These are phyloP conservation scores for Leptestheria dahalacensis DNA, from an alignment of 1,140 invertebrate genomes.

Conservation along the genomic window DNA sequence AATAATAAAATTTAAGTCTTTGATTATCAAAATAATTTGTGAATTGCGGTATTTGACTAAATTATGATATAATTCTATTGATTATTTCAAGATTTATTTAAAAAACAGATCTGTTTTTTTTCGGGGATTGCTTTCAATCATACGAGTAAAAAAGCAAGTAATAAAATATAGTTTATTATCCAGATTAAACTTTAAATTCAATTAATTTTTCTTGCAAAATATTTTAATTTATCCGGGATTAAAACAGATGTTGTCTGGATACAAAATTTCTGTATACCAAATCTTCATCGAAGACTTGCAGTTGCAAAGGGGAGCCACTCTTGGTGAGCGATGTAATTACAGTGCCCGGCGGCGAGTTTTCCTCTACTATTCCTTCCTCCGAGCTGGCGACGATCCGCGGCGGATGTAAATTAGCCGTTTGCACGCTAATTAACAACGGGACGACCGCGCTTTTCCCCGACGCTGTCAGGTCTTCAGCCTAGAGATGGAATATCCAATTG, in stretches of 20 bases:
- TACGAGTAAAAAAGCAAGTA: no score
- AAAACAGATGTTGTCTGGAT: neutral
- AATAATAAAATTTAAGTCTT: no score
- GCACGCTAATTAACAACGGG: conserved; percentile 60
- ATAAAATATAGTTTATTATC: no score
- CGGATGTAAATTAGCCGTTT: conserved; percentile 68
- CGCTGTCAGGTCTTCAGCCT: conserved; percentile 68
- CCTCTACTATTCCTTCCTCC: conserved; percentile 60
- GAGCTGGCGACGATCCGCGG: conserved; percentile 55
- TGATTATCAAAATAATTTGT: no score
- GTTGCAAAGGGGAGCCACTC: conserved; percentile 44
- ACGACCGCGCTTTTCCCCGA: conserved; percentile 59
- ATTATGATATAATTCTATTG: no score
- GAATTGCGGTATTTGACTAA: no score
- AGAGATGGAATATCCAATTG: no score
- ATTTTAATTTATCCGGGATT: no score
- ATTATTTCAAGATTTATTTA: no score
- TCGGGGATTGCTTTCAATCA: no score
- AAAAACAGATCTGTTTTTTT: no score
- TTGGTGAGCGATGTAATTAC: conserved; percentile 45
- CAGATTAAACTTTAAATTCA: conserved; percentile 6
- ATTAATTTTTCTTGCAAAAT: no score
- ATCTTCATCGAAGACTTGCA: conserved; percentile 64
- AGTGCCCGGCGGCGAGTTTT: conserved; percentile 69
- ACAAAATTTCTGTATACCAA: conserved; percentile 40